Base-by-base conservation (phyloP, 2,113 vertebrate genomes). In the Redunca redunca region DNA sequence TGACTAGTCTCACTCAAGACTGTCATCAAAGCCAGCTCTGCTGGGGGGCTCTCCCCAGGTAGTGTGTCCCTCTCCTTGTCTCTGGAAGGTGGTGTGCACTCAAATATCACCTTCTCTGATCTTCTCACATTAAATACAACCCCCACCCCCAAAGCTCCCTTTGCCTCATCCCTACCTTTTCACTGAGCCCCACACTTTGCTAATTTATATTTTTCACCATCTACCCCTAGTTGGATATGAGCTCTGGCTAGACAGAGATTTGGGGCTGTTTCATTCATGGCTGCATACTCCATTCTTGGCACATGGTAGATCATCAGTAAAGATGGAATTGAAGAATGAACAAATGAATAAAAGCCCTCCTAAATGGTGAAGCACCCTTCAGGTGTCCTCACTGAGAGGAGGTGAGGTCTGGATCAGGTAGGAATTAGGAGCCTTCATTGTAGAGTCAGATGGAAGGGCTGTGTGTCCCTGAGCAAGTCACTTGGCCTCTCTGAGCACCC, bases 121-220 rank as follows among this genome's bases (percentile, higher is more conserved):
- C 28, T 15, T 60, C 86, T 13, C 64, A 16, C 11, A 16, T 36
- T 55, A 43, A 30, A 36, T 2, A 28, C 71, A 21, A 6, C 10
- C 12, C 28, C 74, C 11, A 15, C 2, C 40, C 36, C 74, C 26
- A 21, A 26, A 26, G n/a, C 33, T 7, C 50, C 40, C 9, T 17
- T 7, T 14, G 36, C 64, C 30, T 36, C 40, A 52, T 14, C 30
- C 40, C 55, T 48, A 52, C 74, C 21, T 46, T 50, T 3, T 9
- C 87, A 10, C 0, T 14, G 40, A 15, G 40, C 21, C 11, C 36
- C 43, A 43, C 10, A 6, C 53, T 13, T 52, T 0, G 11, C 85
- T 30, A 23, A 30, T 5, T 23, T 5, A 12, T 0, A 1, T 4
- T 2, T 1, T 23, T 23, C 12, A 8, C 77, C n/a, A 2, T 7